Percentiles rank a stretch among this genome's conserved stretches.
phyloP scores from a whole-genome alignment of 2,888 invertebrate genomes.

The Nesidiocoris tenuis region DNA sequence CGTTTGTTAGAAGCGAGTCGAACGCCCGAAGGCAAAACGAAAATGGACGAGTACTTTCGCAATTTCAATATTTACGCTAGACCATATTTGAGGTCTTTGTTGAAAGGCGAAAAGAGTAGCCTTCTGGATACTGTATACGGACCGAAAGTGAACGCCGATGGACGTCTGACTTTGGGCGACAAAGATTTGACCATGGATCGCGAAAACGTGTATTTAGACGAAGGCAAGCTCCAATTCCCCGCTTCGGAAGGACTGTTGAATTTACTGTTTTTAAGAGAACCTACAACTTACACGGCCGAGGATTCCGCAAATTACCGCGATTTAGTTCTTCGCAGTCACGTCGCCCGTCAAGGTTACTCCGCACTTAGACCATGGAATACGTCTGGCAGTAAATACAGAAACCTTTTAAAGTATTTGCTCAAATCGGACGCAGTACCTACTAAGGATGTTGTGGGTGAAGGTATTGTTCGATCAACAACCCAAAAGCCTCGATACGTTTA shows the following conservation, averaged over 20 bases:
- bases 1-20: background rate
- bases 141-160: constrained; percentile 5
- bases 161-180: background rate
- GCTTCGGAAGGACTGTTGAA: constrained; percentile 10
- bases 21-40: background rate
- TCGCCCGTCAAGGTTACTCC: background rate
- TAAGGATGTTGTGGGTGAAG: background rate
- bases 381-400: background rate
- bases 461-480: background rate
- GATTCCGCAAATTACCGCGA: constrained; percentile 11
- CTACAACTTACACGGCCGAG: background rate
- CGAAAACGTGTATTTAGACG: background rate
- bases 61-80: background rate
- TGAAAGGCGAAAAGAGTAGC: background rate
- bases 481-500: background rate
- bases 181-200: background rate
- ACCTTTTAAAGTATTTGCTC: background rate
- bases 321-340: background rate
- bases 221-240: background rate
- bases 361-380: background rate
- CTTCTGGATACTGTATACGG: constrained; percentile 10
- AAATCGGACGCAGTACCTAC: background rate
- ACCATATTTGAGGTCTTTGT: background rate
- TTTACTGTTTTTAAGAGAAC: constrained; percentile 1
- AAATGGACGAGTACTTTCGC: background rate